phyloP scores from a whole-genome alignment of 92 coral and sea anemone species.

The Epizoanthus rinbou region DNA sequence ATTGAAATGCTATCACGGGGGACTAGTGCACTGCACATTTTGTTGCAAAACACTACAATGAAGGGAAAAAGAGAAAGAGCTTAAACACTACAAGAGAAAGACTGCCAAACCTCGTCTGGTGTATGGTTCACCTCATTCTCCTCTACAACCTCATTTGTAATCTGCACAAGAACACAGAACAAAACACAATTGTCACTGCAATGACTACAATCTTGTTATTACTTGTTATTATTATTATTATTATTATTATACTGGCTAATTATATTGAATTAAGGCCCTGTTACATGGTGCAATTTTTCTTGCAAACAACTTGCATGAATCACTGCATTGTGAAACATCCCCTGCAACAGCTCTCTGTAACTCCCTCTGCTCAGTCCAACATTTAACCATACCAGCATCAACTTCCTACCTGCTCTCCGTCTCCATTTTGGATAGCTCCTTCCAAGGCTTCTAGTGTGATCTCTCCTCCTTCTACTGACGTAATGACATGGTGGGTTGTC shows the following conservation, averaged over 20 bases:
- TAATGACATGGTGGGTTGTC: constrained; percentile 69
- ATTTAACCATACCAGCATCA: no score
- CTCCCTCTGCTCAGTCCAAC: no score
- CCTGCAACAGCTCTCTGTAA: no score
- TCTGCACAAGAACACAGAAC: not conserved
- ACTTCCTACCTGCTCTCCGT: constrained; percentile 61
- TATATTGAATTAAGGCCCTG: no score
- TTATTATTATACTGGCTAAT: no score
- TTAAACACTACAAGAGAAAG: not conserved
- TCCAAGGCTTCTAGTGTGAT: constrained; percentile 68
- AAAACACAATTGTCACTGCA: not conserved
- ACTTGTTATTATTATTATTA: no score
- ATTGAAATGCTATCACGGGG: no score
- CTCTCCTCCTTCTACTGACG: constrained; percentile 64
- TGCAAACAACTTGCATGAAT: no score
- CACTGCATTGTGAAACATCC: no score
- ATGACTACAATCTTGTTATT: no score
- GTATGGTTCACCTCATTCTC: constrained; percentile 49
- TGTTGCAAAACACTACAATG: not conserved
- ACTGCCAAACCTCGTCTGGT: constrained; percentile 44
- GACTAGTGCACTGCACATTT: not conserved
- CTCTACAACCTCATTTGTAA: constrained; percentile 24
- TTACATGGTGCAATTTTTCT: no score
- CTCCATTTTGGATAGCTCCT: constrained; percentile 70
- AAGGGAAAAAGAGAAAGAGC: not conserved